Percentiles rank a stretch among this genome's conserved stretches.
Conservation (phyloP, 2,888 invertebrate species). For the Pimpla rufipes region DNA sequence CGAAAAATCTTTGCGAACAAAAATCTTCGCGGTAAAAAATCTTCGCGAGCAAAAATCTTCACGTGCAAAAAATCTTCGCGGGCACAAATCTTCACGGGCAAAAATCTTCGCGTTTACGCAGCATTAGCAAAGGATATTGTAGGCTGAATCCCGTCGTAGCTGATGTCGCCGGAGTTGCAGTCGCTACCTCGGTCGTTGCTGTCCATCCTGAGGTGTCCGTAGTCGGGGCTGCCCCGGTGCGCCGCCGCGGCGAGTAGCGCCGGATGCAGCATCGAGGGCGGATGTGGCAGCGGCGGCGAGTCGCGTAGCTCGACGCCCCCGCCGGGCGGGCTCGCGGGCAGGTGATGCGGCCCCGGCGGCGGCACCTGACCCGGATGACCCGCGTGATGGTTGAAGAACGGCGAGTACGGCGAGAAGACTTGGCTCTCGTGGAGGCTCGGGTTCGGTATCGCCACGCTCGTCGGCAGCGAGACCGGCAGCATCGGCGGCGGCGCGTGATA, state of each 20-base stretch:
- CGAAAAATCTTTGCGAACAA: too few species aligned
- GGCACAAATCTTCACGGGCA: too few species aligned
- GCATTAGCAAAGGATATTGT: conserved; percentile 96
- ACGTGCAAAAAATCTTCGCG: background rate
- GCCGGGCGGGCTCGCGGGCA: conserved; percentile 88
- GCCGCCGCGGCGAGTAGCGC: conserved; percentile 94
- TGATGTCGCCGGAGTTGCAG: conserved; percentile 96
- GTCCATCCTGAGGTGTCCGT: conserved; percentile 92
- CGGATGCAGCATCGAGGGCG: conserved; percentile 94
- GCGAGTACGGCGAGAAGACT: conserved; percentile 96
- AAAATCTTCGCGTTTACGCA: too few species aligned
- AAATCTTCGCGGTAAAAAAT: too few species aligned
- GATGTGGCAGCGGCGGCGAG: conserved; percentile 93
- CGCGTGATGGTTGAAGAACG: conserved; percentile 90
- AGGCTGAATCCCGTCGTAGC: conserved; percentile 97
- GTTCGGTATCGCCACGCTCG: conserved; percentile 98
- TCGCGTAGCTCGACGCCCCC: conserved; percentile 91
- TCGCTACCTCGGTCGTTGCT: conserved; percentile 94
- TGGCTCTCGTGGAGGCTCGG: conserved; percentile 97
- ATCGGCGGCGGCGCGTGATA: conserved; percentile 92
- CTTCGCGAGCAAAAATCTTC: too few species aligned
- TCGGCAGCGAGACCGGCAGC: conserved; percentile 95
- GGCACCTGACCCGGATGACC: conserved; percentile 84
- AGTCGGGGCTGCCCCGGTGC: conserved; percentile 93
- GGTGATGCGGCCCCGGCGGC: conserved; percentile 83